Evolutionary conservation across 2,888 invertebrate genomes (phyloP), one percentile per base, ranked within the genome.

Genomic region (Esperia sulphurella): DNA sequence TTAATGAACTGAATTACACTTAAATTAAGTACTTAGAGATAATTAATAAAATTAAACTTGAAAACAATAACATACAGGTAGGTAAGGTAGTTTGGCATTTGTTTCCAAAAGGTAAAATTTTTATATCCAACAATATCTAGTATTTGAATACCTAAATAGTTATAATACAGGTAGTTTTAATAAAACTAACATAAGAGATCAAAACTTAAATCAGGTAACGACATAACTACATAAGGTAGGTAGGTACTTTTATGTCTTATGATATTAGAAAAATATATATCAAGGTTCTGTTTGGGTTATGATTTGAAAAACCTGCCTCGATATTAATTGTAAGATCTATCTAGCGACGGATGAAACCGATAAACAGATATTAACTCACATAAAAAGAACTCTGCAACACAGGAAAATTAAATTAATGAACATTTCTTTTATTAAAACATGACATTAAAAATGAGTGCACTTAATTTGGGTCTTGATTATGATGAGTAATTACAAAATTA

Each of bases 131-230:
- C 74, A 67, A 72, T 57, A 59, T 66, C 38, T 53, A 65, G 63
- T 71, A 69, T 70, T 73, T 69, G 58, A 65, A 67, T 65, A 71
- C 67, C 59, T 71, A 78, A 21, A 21, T 21, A 21, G 21, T n/a
- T n/a, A n/a, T n/a, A n/a, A n/a, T 21, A 21, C 21, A 21, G 21
- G 21, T 21, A 21, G 75, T 76, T 71, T 71, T 65, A 72, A 72
- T 79, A 78, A 73, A 77, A 77, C 79, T 84, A 83, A 79, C 74
- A 78, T 78, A 75, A 77, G 88, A 88, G 88, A 88, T 88, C 88
- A 88, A 79, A 75, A 83, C 79, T 75, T 83, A 75, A 76, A 79
- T 87, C 85, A 88, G 87, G 87, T 87, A 88, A 85, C 85, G 60
- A 74, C 60, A 72, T 72, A 48, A 52, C 49, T 45, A 5, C 21